Evolutionary conservation across 2,113 vertebrate genomes (phyloP).

Genomic region (Cricetomys ansorgei): DNA sequence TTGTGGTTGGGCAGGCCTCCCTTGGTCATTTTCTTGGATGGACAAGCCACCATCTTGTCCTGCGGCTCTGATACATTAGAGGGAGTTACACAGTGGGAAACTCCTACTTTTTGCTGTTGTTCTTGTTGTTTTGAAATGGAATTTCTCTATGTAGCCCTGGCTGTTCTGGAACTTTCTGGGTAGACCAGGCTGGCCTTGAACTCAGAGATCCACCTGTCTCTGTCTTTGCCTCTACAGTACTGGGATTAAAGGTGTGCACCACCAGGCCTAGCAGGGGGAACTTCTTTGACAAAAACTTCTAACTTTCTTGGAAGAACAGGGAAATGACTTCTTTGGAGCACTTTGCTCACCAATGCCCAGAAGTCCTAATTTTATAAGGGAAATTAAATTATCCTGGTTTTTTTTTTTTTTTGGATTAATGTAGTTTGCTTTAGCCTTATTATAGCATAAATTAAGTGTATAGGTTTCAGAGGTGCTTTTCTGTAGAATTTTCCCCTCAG

Average conservation of each 20-base stretch:
- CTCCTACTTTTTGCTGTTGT: neutral
- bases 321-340: neutral
- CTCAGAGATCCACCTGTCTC: neutral
- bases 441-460: neutral
- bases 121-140: neutral
- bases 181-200: neutral
- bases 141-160: no score
- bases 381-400: conserved; percentile 60
- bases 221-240: neutral
- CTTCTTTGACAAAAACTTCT: neutral
- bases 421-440: neutral
- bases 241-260: neutral
- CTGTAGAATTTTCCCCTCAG: neutral
- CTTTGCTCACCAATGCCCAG: neutral
- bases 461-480: neutral
- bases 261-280: neutral
- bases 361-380: conserved; percentile 39
- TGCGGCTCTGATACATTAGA: neutral
- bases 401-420: conserved; percentile 18
- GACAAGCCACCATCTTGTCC: neutral
- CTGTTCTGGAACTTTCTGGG: neutral
- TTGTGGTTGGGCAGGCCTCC: neutral
- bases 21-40: neutral
- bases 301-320: neutral
- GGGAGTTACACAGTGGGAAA: neutral